Base-by-base conservation (phyloP, 2,888 invertebrate species). In the Ariolimax columbianus region DNA sequence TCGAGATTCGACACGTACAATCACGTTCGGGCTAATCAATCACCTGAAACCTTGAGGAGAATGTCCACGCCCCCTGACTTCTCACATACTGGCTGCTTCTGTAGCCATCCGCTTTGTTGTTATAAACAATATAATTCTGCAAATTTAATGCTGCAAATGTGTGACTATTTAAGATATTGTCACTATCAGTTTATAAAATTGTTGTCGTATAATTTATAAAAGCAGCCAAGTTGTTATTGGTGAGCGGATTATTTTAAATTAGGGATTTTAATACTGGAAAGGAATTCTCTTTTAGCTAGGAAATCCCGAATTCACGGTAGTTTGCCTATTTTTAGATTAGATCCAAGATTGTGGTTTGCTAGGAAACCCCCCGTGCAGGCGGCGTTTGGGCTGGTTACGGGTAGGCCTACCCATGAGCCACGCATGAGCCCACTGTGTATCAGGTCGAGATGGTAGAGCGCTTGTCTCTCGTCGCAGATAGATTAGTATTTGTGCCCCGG, bases 21-120 rank as follows among this genome's bases (percentile, higher is more conserved):
- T 36, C 73, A 19, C 73, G 77, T 55, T 82, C 36, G 82, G 80
- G 40, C 55, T 43, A 55, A 82, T 82, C 82, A 82, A 59, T 82
- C 40, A 30, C 17, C n/a, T 47, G 38, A 17, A 51, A 77, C 40
- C 3, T 43, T 6, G 11, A 73, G 26, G 38, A n/a, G 17, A 30
- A 19, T 33, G 4, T 3, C 33, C 66, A 79, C 66, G 40, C 66
- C 43, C 40, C 79, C 63, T 59, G 78, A 63, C 78, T 38, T n/a
- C 38, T 63, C 17, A 79, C 40, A 33, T 6, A n/a, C 14, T 7
- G 38, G 17, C 40, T 55, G 26, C 33, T 11, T 1, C 19, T 40
- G 66, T 63, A 79, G 11, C 30, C 66, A 26, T 66, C 66, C 79
- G 79, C 63, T 66, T 9, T 63, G 23, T 79, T 70, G 38, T 79